Base-by-base conservation (phyloP, 2,113 vertebrate genomes). In the Ivindomyrus marchei region DNA sequence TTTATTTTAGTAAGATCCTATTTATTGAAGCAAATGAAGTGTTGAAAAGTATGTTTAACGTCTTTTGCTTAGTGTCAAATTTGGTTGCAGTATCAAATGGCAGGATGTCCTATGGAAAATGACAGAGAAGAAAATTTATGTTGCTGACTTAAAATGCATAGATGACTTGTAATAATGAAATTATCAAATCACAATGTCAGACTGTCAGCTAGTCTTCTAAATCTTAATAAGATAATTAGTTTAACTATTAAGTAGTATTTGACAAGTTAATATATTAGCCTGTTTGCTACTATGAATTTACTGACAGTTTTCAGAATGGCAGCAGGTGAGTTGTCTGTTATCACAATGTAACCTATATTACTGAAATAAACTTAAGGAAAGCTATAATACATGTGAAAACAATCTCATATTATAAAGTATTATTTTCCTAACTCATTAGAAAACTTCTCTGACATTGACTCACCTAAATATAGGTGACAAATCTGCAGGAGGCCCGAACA, bases 221-320 rank as follows among this genome's bases (percentile, higher is more conserved):
- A 39, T 39, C 39, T 77, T 39, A 80, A 11, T 19, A 42, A 77
- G 74, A 39, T 39, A 42, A 80, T 80, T 19, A 80, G 74, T 19
- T 80, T 80, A 42, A 36, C 74, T 80, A 39, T 80, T 80, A 80
- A 80, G 74, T 77, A 77, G 74, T 77, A 77, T 39, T 77, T 77
- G 36, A 77, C 1, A 39, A 77, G 74, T 80, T 80, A 42, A 80
- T 80, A 15, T 80, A 42, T 80, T 80, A 80, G 74, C 36, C 74
- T 80, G 74, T 80, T 80, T 80, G 36, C 10, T 80, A 42, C 74
- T 39, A 42, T 42, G 31, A 42, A 19, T 80, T 39, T 80, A 80
- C 36, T 19, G 42, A 80, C 31, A 80, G n/a, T 70, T 13, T 70
- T 70, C 62, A 11, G n/a, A 27, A 31, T 70, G n/a, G 10, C n/a